Conservation (phyloP, 2,113 vertebrate genomes). For the Myotis brandtii region DNA sequence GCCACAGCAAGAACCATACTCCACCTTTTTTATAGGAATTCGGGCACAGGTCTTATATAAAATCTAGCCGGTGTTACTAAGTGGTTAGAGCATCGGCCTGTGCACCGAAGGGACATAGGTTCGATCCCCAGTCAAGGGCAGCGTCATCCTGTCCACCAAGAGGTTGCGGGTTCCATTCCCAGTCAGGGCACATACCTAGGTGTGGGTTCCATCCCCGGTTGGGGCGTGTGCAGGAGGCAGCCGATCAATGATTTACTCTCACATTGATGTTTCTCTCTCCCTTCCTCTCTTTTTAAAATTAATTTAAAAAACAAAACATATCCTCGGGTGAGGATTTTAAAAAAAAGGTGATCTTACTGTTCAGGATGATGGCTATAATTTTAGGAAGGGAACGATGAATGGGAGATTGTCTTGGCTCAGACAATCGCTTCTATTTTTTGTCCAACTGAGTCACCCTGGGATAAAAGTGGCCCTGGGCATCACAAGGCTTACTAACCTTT, state of each 20-base stretch:
- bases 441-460: constrained; percentile 23
- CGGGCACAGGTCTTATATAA: no score
- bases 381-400: constrained; percentile 59
- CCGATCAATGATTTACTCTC: neutral
- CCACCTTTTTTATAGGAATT: neutral
- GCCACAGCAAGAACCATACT: neutral
- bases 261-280: neutral
- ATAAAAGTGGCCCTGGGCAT: constrained; percentile 64
- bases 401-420: constrained; percentile 55
- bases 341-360: neutral
- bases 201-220: neutral
- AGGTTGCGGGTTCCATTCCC: no score
- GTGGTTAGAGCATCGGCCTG: no score
- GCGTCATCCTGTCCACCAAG: no score
- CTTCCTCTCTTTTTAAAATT: neutral
- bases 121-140: no score
- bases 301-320: neutral
- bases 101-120: no score
- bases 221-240: neutral
- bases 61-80: no score
- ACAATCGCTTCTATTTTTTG: constrained; percentile 72
- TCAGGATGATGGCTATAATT: neutral
- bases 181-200: neutral
- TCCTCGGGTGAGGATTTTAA: neutral
- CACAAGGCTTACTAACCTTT: constrained; percentile 67